Evolutionary conservation across 2,888 invertebrate species (phyloP), one percentile per base, ranked within the genome.

Genomic region (Diaprepes abbreviatus): DNA sequence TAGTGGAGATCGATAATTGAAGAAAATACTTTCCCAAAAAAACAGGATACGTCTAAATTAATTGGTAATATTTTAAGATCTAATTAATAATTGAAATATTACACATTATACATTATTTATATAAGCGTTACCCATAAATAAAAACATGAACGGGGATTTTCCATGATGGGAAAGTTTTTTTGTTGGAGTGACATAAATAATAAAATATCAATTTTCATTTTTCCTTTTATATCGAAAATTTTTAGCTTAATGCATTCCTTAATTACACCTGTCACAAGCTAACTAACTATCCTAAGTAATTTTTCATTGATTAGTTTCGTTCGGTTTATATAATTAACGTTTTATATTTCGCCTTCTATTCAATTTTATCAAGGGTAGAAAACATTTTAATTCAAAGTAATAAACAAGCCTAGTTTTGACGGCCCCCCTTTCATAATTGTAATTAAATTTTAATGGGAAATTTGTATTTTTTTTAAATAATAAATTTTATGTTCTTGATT

Each of bases 251-350:
- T 33, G 6, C 40, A 40, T 16, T 40, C 16, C 10, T 1, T 40
- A 40, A 40, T 40, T 40, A 40, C 16, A 7, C 38, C 38, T 33
- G 38, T 38, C 38, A 16, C 38, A 16, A 16, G 3, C 16, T 16
- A 40, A 16, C 36, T 14, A 38, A 14, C n/a, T n/a, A n/a, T n/a
- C 16, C 40, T 40, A 40, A 40, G 16, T 40, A 40, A 40, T 40
- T 16, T 40, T 40, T 40, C 16, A 40, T 40, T 40, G 40, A 40
- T 40, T 40, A 24, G 40, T 40, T 6, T 17, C 16, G 17, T 40
- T 40, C 40, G 17, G 14, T 40, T 40, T 16, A 9, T 7, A 16
- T 40, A 40, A 40, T 40, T 40, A 40, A 17, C 40, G 40, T 40
- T 40, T 40, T 1, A 17, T 40, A 40, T 16, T 40, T 40, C 40